Conservation (phyloP, 2,888 invertebrate species). For the Anoncus sp. region DNA sequence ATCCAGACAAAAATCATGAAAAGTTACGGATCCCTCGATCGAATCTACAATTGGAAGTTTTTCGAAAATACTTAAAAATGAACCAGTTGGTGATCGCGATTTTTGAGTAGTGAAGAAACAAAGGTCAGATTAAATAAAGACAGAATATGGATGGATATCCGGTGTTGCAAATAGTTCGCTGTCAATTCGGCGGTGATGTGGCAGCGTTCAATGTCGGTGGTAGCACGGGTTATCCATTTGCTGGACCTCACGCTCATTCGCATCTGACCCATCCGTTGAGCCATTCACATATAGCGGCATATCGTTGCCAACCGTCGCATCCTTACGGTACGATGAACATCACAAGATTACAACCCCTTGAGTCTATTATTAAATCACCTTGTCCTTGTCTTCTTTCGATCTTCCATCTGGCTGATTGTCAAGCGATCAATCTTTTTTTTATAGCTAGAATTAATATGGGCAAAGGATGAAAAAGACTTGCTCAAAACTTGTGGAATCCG, state of each 20-base stretch:
- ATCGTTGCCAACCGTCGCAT: slow-evolving; percentile 72
- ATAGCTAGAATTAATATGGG: no score
- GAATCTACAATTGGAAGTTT: no score
- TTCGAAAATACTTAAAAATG: no score
- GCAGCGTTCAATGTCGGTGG: slow-evolving; percentile 71
- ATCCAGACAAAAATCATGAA: no score
- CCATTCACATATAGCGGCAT: slow-evolving; percentile 79
- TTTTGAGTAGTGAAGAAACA: neutral
- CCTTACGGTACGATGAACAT: slow-evolving; percentile 78
- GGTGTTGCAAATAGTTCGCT: slow-evolving; percentile 81
- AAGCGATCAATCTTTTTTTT: no score
- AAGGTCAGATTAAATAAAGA: neutral
- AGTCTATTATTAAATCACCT: slow-evolving; percentile 37
- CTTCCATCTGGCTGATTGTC: no score
- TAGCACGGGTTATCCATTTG: slow-evolving; percentile 77
- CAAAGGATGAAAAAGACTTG: no score
- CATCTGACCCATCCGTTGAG: slow-evolving; percentile 78
- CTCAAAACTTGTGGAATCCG: no score
- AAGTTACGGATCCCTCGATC: no score
- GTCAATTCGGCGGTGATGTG: slow-evolving; percentile 78
- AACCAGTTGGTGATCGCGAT: neutral
- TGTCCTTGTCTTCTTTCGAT: no score
- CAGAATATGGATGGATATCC: slow-evolving; percentile 80
- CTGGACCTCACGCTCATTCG: slow-evolving; percentile 77
- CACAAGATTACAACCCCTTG: neutral